These are phyloP conservation scores for Pelecanus crispus DNA, from an alignment of 2,113 vertebrate genomes.

Conservation along the genomic window DNA sequence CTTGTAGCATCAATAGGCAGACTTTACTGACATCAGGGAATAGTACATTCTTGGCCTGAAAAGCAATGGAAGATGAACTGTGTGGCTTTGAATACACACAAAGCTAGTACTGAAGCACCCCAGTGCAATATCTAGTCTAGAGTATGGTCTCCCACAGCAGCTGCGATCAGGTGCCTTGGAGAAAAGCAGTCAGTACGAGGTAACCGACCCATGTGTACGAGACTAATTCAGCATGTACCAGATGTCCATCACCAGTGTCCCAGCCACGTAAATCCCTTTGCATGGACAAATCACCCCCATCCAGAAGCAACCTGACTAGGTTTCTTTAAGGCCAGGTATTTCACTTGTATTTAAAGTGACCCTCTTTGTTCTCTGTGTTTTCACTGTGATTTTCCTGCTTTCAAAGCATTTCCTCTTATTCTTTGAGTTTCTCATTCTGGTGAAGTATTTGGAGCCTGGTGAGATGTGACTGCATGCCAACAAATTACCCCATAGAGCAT, in stretches of 20 bases:
- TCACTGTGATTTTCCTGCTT: background rate
- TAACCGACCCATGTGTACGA: accelerated
- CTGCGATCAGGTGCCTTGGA: background rate
- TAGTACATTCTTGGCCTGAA: background rate
- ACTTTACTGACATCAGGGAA: background rate
- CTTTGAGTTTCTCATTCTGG: background rate
- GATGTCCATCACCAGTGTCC: background rate
- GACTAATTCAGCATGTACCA: background rate
- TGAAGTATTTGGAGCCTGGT: background rate
- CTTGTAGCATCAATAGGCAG: background rate
- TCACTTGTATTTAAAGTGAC: background rate
- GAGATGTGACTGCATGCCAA: background rate
- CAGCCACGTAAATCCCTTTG: background rate
- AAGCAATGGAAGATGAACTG: background rate
- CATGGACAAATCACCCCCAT: background rate
- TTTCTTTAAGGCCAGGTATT: background rate
- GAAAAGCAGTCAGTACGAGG: background rate
- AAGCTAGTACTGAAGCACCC: background rate
- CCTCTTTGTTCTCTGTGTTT: background rate
- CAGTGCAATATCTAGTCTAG: background rate
- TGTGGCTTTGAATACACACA: background rate
- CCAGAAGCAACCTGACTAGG: background rate
- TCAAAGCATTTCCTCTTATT: background rate
- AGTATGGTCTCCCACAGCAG: background rate
- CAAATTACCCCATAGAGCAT: background rate